Evolutionary conservation across 2,113 vertebrate genomes (phyloP).

Genomic region (Xerus inauris): DNA sequence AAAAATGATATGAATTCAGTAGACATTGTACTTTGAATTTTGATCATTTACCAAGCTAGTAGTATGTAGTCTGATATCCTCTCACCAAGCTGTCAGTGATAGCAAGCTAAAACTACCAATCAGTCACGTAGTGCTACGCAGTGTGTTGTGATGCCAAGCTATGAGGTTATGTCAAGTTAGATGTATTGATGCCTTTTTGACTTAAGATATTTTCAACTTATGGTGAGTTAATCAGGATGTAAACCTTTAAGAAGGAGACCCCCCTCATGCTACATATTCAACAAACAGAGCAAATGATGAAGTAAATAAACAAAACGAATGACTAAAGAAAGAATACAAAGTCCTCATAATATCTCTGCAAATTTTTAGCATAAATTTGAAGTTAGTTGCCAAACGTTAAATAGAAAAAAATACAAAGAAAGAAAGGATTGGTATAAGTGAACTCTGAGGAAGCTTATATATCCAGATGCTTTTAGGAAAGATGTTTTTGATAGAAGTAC

Average conservation of each 20-base stretch:
- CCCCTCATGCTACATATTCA: not conserved
- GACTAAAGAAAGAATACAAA: not conserved
- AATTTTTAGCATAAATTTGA: not conserved
- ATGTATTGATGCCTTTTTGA: not conserved
- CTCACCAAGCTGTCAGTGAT: not conserved
- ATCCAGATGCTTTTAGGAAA: not conserved
- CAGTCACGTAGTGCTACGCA: not conserved
- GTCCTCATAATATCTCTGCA: not conserved
- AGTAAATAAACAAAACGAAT: not conserved
- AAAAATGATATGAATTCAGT: not conserved
- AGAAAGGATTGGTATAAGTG: not conserved
- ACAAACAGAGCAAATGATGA: not conserved
- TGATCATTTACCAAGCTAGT: not conserved
- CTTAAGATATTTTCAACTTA: not conserved
- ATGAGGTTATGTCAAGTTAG: not conserved
- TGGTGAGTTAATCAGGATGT: not conserved
- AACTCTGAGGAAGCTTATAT: not conserved
- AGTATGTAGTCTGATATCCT: no score
- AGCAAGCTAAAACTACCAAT: not conserved
- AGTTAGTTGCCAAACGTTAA: not conserved
- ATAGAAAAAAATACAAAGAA: not conserved
- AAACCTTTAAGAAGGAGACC: not conserved
- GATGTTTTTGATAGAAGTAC: not conserved
- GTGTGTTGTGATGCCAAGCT: not conserved
- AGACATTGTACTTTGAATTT: not conserved